These are phyloP conservation scores for Drosophila pseudotalamancana DNA, from an alignment of 2,888 invertebrate genomes.

Conservation along the genomic window DNA sequence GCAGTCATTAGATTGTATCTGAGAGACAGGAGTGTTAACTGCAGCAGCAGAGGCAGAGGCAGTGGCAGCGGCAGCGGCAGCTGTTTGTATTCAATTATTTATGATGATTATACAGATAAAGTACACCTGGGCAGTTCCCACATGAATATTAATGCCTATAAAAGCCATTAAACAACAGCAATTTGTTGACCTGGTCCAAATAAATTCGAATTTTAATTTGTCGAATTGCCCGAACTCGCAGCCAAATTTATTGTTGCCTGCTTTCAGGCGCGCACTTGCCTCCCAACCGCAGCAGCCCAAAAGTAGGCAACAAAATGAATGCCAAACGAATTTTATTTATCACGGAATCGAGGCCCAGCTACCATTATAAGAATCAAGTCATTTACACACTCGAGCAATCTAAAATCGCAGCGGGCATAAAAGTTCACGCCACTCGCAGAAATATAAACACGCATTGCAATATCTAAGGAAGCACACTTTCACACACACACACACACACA, in stretches of 20 bases:
- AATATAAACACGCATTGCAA: constrained; percentile 43
- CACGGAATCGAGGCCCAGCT: not conserved
- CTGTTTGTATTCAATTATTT: constrained; percentile 53
- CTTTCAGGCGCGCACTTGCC: constrained; percentile 31
- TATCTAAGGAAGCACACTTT: constrained; percentile 13
- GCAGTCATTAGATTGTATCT: constrained; percentile 68
- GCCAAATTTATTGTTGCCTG: constrained; percentile 23
- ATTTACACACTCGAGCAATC: constrained; percentile 46
- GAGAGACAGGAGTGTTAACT: constrained; percentile 19
- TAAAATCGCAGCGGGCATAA: constrained; percentile 67
- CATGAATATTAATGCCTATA: constrained; percentile 36
- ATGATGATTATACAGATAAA: constrained; percentile 36
- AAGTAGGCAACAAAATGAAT: constrained; percentile 54
- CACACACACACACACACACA: not conserved
- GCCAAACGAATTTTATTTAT: too few species aligned
- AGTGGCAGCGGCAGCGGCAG: constrained; percentile 28
- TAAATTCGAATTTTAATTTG: not conserved
- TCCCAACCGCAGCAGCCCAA: constrained; percentile 25
- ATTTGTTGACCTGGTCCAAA: not conserved
- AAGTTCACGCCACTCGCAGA: constrained; percentile 78
- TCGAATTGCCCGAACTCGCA: not conserved
- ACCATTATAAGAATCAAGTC: constrained; percentile 24
- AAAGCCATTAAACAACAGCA: not conserved
- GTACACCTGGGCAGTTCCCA: constrained; percentile 18
- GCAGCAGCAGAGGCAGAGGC: too few species aligned